These are phyloP conservation scores for Galerucella nymphaeae DNA, from an alignment of 2,888 invertebrate genomes.

Conservation along the genomic window DNA sequence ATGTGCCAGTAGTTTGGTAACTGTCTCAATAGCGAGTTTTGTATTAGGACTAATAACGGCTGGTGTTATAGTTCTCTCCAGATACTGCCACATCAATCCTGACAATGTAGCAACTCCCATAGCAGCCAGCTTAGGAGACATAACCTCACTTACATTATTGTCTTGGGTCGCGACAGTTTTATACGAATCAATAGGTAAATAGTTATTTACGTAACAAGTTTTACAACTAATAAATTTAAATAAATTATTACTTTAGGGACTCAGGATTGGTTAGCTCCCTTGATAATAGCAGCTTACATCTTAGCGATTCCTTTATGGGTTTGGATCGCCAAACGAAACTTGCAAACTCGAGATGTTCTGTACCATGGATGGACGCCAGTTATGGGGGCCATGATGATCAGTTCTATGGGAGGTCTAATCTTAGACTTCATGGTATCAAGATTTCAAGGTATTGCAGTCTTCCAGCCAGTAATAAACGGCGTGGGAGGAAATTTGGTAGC, in stretches of 20 bases:
- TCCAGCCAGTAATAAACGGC: constrained; percentile 86
- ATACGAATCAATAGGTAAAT: constrained; percentile 69
- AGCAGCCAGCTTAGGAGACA: constrained; percentile 83
- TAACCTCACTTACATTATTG: constrained; percentile 74
- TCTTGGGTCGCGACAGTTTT: constrained; percentile 71
- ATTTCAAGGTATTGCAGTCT: constrained; percentile 79
- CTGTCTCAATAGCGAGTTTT: constrained; percentile 81
- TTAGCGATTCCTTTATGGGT: constrained; percentile 78
- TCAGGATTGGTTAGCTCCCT: constrained; percentile 74
- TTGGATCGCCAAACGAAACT: constrained; percentile 77
- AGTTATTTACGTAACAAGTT: too few species aligned
- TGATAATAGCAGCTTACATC: constrained; percentile 73
- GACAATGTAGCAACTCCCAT: constrained; percentile 86
- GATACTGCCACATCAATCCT: constrained; percentile 78
- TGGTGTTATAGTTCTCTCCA: constrained; percentile 76
- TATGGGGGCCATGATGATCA: constrained; percentile 83
- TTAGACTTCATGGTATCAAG: constrained; percentile 76
- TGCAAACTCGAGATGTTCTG: constrained; percentile 76
- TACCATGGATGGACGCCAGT: constrained; percentile 83
- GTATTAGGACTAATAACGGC: constrained; percentile 78
- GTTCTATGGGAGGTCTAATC: constrained; percentile 81
- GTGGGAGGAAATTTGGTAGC: constrained; percentile 86
- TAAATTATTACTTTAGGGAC: constrained; percentile 58
- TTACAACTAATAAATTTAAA: too few species aligned
- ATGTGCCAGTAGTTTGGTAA: constrained; percentile 79